Evolutionary conservation across 2,888 invertebrate genomes (phyloP), one percentile per base, ranked within the genome.

Genomic region (Sepioteuthis lessoniana): DNA sequence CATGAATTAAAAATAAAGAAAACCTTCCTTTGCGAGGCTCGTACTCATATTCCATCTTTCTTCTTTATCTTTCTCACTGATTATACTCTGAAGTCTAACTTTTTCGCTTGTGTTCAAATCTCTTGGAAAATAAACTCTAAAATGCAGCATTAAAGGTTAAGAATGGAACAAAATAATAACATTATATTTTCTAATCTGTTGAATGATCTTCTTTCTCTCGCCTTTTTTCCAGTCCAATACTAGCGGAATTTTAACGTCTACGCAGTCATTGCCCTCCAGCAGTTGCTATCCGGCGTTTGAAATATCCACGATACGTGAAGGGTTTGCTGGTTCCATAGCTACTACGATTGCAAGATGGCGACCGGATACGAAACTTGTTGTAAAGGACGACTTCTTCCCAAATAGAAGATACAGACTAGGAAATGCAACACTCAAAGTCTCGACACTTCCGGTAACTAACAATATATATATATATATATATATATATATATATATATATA

Each of bases 221-320:
- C n/a, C 10, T 0, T 35, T 16, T 46, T 46, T 38, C 10, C 92
- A 92, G 92, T 42, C 92, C 16, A 47, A 92, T 47, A 13, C 28
- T 13, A 31, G n/a, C 38, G 92, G 92, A 76, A 76, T 76, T 35
- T 35, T 76, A 76, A n/a, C 13, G n/a, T 2, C 35, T 10, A 0
- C 76, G 0, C 47, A 92, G 1, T 47, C 92, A 16, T 31, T 31
- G 46, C 31, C 38, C 0, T 19, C 31, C 31, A 42, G 46, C 92
- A 92, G 92, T 47, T 92, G 92, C 35, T 92, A 92, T 31, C 42
- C 92, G 1, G 92, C 92, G 7, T 92, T 47, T n/a, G 92, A 92
- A 92, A 19, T 92, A 10, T 5, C 42, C n/a, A 92, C 92, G 0
- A 31, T 92, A 0, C 42, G 31, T 21, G 46, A 92, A 42, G 92